Evolutionary conservation across 2,888 invertebrate species (phyloP), one percentile per base, ranked within the genome.

Genomic region (Aspidiotus destructor): DNA sequence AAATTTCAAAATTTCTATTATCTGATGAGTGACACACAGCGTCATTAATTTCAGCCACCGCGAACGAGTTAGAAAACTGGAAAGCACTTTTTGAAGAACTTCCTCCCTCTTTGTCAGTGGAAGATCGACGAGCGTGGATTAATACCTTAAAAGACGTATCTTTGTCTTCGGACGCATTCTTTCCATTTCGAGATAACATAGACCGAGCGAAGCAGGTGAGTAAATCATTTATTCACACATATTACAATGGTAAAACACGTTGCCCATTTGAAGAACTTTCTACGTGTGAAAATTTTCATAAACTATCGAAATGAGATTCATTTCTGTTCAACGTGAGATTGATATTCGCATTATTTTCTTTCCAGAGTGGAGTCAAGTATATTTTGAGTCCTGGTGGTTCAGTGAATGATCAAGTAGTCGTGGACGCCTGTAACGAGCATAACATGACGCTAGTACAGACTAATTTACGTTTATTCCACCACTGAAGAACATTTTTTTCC

Each of bases 181-280:
- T 99, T 81, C 98, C 98, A 41, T 98, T 98, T 83, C 83, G 96
- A 73, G 98, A 99, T 76, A 98, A 96, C 75, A 88, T 99, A 69
- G 97, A 98, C 77, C 82, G 96, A 72, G 95, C 96, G 60, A 82
- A 83, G 73, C 84, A 91, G 86, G 95, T 95, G 76, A 28, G 28
- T 28, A 28, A 28, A 28, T 28, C 2, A 28, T 28, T 28, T 28
- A 28, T 28, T 28, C 2, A 5, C 28, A 28, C 28, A 28, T 5
- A 28, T 5, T 28, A 28, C 28, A 28, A 28, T 5, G 28, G 28
- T 28, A 28, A 28, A 1, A 28, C n/a, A n/a, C n/a, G n/a, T n/a
- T n/a, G 28, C 28, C 28, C 5, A 28, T 5, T 3, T 3, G 28
- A 3, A 28, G 28, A 28, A 28, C 1, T 28, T 28, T 5, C 28